Percentiles rank a stretch among this genome's conserved stretches.
Evolutionary conservation across 2,113 vertebrate genomes (phyloP).

Genomic region (Nothobranchius furzeri): DNA sequence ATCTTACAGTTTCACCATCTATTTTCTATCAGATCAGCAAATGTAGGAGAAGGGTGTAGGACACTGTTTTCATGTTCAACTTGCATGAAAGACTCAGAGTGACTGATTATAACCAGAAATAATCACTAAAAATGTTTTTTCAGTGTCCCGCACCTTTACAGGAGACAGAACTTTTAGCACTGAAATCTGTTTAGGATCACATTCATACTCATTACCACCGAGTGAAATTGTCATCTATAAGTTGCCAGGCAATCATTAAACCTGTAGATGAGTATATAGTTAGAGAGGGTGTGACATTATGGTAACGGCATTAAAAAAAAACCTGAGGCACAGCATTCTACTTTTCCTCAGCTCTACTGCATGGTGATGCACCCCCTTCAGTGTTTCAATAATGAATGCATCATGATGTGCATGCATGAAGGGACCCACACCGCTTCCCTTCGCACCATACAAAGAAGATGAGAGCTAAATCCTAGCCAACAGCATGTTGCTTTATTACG

Average conservation of each 20-base stretch:
- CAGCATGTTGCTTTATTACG: conserved; percentile 48
- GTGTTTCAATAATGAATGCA: conserved; percentile 68
- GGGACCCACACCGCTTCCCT: conserved; percentile 43
- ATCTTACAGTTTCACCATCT: no score
- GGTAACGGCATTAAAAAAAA: conserved; percentile 41
- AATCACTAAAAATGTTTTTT: no score
- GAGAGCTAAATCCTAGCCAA: conserved; percentile 56
- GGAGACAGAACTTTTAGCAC: background rate
- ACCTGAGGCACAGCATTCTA: conserved; percentile 43
- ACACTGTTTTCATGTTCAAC: no score
- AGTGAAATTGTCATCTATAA: conserved; percentile 21
- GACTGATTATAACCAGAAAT: no score
- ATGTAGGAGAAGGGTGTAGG: no score
- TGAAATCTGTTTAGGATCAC: background rate
- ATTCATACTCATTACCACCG: conserved; percentile 31
- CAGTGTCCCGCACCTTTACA: no score
- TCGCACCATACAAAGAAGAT: conserved; percentile 57
- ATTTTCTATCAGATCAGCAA: no score
- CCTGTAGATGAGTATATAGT: conserved; percentile 27
- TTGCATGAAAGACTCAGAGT: no score
- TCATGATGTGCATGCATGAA: conserved; percentile 60
- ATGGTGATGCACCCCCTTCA: conserved; percentile 49
- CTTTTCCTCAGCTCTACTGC: conserved; percentile 47
- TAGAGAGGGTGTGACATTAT: conserved; percentile 44
- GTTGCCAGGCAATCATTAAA: conserved; percentile 35